Evolutionary conservation across 2,888 invertebrate species (phyloP), one percentile per base, ranked within the genome.

Genomic region (Incurvaria masculella): DNA sequence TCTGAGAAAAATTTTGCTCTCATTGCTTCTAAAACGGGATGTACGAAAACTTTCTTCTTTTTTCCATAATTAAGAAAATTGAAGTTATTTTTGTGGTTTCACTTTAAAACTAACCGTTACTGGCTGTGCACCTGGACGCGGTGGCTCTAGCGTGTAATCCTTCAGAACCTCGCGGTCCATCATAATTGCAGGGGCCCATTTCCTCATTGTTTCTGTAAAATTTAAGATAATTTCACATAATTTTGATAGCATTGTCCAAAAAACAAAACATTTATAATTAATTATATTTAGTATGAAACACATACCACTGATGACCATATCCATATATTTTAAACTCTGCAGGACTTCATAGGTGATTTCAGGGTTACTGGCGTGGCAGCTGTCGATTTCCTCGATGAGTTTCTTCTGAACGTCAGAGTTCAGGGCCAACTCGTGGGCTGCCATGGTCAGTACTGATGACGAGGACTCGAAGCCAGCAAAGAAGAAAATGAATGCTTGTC

Each of bases 401-500:
- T 61, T 69, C 1, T 74, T 67, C 50, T 81, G 79, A 0, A 79
- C 53, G 0, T 72, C 62, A 0, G 62, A 61, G 52, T 81, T 66
- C 1, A 75, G 16, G 2, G 73, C 71, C 38, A 80, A 51, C 53
- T 79, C 78, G 46, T 79, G 72, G 4, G 72, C 56, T 19, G 62
- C 57, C 62, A 76, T 63, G 1, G 63, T 63, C 21, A 79, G 51
- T 0, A 65, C 60, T 0, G 69, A 57, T 0, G 79, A 73, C 0
- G 72, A 62, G 3, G 69, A 73, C 18, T 80, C 80, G 47, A 70
- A 79, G 1, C 80, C 80, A 44, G 75, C 80, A 8, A 62, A 57
- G 54, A 80, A 76, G 59, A 79, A 80, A 18, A 78, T 59, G 40
- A 76, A 70, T 0, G 73, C 74, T 61, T 80, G 80, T 1, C 68